Evolutionary conservation across 2,888 invertebrate genomes (phyloP).

Genomic region (Eilema caniola): DNA sequence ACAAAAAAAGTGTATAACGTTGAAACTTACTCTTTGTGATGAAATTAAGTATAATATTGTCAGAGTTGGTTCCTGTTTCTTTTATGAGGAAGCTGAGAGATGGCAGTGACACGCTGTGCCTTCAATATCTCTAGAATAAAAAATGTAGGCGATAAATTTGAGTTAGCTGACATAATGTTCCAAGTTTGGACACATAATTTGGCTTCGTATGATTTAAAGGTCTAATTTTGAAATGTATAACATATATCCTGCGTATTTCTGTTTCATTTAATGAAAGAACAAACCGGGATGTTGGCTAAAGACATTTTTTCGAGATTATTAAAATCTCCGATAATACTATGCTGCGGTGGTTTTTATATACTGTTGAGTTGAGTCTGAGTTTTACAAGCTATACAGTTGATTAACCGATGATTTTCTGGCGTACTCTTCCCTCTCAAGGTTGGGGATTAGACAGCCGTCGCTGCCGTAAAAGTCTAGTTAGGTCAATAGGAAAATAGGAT

Average conservation of each 20-base stretch:
- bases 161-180: constrained; percentile 15
- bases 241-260: background rate
- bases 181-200: constrained; percentile 20
- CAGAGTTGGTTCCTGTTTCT: constrained; percentile 32
- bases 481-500: no score
- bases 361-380: no score
- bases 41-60: constrained; percentile 49
- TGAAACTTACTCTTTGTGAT: constrained; percentile 51
- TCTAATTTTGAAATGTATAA: constrained; percentile 6
- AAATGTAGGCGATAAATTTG: constrained; percentile 6
- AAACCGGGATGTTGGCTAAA: background rate
- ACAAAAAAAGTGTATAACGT: constrained; percentile 49
- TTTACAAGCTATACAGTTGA: no score
- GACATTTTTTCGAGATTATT: background rate
- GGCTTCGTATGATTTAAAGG: constrained; percentile 12
- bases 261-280: background rate
- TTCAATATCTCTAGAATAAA: constrained; percentile 18
- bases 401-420: no score
- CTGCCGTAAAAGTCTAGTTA: no score
- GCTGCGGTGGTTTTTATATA: no score
- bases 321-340: background rate
- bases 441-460: no score
- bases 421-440: no score
- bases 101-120: constrained; percentile 19
- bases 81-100: constrained; percentile 26